Percentiles rank a stretch among this genome's conserved stretches.
Evolutionary conservation across 2,797 vertebrate species (phyloP).

Genomic region (Chromobotia macracanthus): DNA sequence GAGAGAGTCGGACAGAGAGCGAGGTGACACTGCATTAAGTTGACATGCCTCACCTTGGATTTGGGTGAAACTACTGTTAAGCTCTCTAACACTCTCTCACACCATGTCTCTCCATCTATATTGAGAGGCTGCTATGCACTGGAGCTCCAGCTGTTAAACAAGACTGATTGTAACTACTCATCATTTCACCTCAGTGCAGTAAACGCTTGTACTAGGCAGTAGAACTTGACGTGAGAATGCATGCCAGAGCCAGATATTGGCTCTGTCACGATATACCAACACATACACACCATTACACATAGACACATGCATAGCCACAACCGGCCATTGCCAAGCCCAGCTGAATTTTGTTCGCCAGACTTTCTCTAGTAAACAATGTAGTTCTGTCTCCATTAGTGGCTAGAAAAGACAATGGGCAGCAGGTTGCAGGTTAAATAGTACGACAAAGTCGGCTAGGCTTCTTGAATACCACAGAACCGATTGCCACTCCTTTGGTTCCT

Average conservation of each 20-base stretch:
- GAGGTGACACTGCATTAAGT: conserved; percentile 78
- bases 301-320: not conserved
- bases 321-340: not conserved
- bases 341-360: conserved; percentile 3
- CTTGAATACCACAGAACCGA: conserved; percentile 83
- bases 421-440: conserved; percentile 26
- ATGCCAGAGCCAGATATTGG: conserved; percentile 31
- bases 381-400: not conserved
- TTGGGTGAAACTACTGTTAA: conserved; percentile 57
- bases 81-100: conserved; percentile 20
- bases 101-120: conserved; percentile 39
- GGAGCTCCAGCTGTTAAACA: conserved; percentile 75
- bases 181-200: conserved; percentile 70
- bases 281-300: not conserved
- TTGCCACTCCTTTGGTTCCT: conserved; percentile 88
- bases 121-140: conserved; percentile 74
- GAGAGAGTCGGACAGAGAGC: conserved; percentile 58
- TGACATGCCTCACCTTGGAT: conserved; percentile 74
- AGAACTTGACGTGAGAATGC: conserved; percentile 34
- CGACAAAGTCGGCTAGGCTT: no score
- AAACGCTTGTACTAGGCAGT: not conserved
- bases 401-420: not conserved
- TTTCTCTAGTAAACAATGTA: conserved; percentile 24
- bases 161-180: conserved; percentile 83
- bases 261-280: conserved; percentile 1